phyloP scores from a whole-genome alignment of 2,797 vertebrate genomes.

The Gephyroberyx darwinii region DNA sequence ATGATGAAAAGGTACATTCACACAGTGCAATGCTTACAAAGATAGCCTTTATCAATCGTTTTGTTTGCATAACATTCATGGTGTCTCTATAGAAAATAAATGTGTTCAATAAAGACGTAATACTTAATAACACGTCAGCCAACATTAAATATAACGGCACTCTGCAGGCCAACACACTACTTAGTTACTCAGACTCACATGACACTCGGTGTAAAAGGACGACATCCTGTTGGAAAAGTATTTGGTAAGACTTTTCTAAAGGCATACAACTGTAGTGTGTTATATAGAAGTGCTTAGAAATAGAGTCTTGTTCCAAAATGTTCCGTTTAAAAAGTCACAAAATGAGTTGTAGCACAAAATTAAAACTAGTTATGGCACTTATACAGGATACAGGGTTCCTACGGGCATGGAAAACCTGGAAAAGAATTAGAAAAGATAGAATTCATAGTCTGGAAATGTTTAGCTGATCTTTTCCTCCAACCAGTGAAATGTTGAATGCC shows the following conservation, averaged over 20 bases:
- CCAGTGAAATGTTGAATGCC: too few species aligned
- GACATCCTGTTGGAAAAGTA: constrained; percentile 9
- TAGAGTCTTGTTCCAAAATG: too few species aligned
- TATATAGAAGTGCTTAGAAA: too few species aligned
- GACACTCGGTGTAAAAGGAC: neutral
- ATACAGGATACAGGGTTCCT: too few species aligned
- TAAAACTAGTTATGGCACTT: too few species aligned
- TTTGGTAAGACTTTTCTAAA: constrained; percentile 41
- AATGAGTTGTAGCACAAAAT: too few species aligned
- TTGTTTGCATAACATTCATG: constrained; percentile 64
- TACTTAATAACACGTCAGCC: constrained; percentile 25
- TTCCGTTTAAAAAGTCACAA: too few species aligned
- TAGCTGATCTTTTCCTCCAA: too few species aligned
- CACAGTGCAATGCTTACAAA: constrained; percentile 47
- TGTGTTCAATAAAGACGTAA: constrained; percentile 30
- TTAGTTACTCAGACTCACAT: constrained; percentile 23
- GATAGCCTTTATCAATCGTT: constrained; percentile 50
- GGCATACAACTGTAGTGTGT: constrained; percentile 23
- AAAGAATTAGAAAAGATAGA: too few species aligned
- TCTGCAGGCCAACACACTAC: constrained; percentile 8
- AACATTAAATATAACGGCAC: constrained; percentile 34
- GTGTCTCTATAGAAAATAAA: constrained; percentile 51
- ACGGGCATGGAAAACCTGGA: too few species aligned
- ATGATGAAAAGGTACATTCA: constrained; percentile 39
- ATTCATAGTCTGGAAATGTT: too few species aligned